phyloP scores from a whole-genome alignment of 2,888 invertebrate species.

The Ischnura elegans region DNA sequence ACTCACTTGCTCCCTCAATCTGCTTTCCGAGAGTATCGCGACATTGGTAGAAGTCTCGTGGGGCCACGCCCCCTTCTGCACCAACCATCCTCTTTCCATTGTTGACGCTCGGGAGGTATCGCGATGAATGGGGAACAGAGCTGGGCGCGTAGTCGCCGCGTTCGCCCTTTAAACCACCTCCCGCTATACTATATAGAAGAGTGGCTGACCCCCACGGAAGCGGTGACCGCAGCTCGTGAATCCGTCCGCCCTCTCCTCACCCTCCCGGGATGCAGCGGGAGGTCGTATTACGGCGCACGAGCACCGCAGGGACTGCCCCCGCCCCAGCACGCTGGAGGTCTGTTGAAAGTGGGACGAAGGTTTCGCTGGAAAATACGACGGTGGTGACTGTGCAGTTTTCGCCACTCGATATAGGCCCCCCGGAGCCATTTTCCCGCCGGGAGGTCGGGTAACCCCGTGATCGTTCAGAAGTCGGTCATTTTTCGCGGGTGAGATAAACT shows the following conservation, averaged over 20 bases:
- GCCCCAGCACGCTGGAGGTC: not conserved
- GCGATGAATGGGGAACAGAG: slow-evolving; percentile 5
- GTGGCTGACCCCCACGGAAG: not conserved
- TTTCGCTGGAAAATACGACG: not conserved
- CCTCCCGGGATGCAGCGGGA: not conserved
- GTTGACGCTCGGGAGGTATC: not conserved
- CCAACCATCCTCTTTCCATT: not conserved
- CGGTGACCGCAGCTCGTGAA: not conserved
- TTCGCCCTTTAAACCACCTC: no score
- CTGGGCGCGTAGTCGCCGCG: not conserved
- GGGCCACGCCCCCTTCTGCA: not conserved
- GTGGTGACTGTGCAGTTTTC: slow-evolving; percentile 12
- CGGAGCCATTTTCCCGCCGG: not conserved
- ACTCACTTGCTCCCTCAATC: not conserved
- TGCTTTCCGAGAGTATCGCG: not conserved
- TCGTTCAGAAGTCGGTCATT: no score
- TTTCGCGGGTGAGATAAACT: no score
- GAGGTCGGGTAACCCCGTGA: not conserved
- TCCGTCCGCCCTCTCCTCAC: not conserved
- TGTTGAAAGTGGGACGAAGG: not conserved
- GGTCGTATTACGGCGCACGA: not conserved
- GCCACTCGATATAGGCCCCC: no score
- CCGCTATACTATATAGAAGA: not conserved
- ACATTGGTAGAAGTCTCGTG: not conserved
- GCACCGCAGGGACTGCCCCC: not conserved